phyloP scores from a whole-genome alignment of 30 jellyfish, hydroid and myxozoan genomes.

The Catostylus mosaicus region DNA sequence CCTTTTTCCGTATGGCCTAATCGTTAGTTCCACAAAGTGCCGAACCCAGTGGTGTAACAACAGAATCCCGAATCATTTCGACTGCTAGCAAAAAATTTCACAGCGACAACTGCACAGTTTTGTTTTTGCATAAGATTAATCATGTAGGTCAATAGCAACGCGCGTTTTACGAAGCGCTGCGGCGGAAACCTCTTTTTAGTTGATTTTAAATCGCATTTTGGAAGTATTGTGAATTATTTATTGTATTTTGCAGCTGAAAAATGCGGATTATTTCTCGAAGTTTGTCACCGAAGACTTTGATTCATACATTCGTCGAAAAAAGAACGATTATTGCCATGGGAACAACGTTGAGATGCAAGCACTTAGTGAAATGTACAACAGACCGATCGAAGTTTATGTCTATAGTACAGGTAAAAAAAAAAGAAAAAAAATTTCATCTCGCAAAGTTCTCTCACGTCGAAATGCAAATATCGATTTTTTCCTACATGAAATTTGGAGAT shows the following conservation, averaged over 20 bases:
- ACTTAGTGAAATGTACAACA: constrained; percentile 89
- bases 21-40: too few relatives aligned
- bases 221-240: not conserved
- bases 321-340: constrained; percentile 94
- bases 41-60: too few relatives aligned
- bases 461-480: too few relatives aligned
- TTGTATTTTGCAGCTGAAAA: constrained; percentile 64
- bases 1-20: too few relatives aligned
- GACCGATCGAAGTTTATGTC: constrained; percentile 91
- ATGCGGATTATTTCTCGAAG: constrained; percentile 92
- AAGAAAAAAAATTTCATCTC: too few relatives aligned
- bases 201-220: constrained; percentile 1
- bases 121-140: not conserved
- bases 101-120: not conserved
- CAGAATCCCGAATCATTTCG: too few relatives aligned
- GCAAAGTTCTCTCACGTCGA: too few relatives aligned
- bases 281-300: constrained; percentile 93
- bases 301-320: constrained; percentile 86
- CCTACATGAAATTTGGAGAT: too few relatives aligned
- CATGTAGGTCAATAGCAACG: not conserved
- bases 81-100: not conserved
- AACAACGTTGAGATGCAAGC: constrained; percentile 98
- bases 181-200: not conserved
- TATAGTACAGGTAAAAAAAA: constrained; percentile 66
- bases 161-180: not conserved